These are phyloP conservation scores for Lasioglossum albipes DNA, from an alignment of 1,140 invertebrate species.

Conservation along the genomic window DNA sequence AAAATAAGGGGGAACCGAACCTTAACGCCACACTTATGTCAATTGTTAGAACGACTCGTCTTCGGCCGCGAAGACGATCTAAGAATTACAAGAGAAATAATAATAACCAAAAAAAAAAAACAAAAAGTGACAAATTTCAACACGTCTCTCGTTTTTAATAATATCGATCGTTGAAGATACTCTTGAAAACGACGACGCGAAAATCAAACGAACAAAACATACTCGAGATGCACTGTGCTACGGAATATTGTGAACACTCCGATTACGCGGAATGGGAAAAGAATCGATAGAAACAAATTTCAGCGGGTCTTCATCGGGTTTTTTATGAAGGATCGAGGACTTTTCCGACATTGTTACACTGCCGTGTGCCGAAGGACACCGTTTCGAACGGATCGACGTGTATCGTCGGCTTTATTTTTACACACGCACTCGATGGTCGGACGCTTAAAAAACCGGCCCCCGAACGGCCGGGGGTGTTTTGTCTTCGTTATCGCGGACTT, in stretches of 20 bases:
- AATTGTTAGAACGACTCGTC: conserved; percentile 55
- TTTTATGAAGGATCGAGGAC: conserved; percentile 43
- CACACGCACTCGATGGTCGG: background rate
- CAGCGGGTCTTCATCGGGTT: conserved; percentile 54
- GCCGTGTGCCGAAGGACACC: conserved; percentile 61
- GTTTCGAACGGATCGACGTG: conserved; percentile 50
- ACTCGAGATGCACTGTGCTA: conserved; percentile 30
- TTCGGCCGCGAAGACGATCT: conserved; percentile 24
- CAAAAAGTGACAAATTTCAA: background rate
- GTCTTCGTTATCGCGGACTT: conserved; percentile 4
- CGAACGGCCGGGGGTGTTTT: no score
- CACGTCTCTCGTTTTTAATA: conserved; percentile 40
- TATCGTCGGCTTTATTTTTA: conserved; percentile 4
- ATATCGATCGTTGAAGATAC: conserved; percentile 33
- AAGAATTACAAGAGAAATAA: conserved; percentile 26
- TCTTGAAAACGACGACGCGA: conserved; percentile 11
- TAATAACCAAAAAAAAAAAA: background rate
- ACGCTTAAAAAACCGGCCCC: background rate
- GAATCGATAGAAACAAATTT: conserved; percentile 15
- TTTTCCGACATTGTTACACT: conserved; percentile 55
- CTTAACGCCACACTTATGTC: conserved; percentile 50
- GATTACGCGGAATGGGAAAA: conserved; percentile 33
- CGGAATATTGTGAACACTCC: no score
- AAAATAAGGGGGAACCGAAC: background rate
- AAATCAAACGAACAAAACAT: background rate